Evolutionary conservation across 2,113 vertebrate genomes (phyloP).

Genomic region (Protobothrops flavoviridis): DNA sequence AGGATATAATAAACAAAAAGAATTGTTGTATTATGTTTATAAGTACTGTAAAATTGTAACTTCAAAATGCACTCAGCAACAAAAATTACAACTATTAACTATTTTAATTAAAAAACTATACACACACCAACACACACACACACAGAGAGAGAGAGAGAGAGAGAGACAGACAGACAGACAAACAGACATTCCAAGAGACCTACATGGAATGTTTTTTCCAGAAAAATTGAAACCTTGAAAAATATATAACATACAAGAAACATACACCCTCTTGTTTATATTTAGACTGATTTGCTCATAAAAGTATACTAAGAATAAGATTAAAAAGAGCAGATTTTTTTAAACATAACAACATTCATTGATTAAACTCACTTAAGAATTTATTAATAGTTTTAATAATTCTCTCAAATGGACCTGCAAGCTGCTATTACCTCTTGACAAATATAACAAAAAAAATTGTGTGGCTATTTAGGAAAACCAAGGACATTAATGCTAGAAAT

Average conservation of each 20-base stretch:
- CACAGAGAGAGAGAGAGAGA: too few species aligned
- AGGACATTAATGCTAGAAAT: background rate
- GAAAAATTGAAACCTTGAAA: background rate
- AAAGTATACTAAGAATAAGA: background rate
- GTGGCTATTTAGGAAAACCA: background rate
- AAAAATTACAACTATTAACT: constrained; percentile 36
- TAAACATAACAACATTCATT: background rate
- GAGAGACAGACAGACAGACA: too few species aligned
- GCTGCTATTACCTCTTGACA: background rate
- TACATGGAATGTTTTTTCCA: background rate
- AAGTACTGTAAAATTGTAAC: constrained; percentile 18
- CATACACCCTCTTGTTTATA: background rate
- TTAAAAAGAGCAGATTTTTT: background rate
- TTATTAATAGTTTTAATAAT: background rate
- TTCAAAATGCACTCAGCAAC: constrained; percentile 34
- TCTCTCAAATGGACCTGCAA: background rate
- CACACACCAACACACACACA: too few species aligned
- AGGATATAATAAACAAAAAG: background rate
- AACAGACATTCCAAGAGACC: too few species aligned
- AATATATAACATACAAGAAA: background rate
- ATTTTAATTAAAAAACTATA: constrained; percentile 27
- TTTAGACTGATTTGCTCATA: background rate
- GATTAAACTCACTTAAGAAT: background rate
- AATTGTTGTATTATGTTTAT: background rate
- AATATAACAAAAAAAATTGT: background rate